Percentiles rank a stretch among this genome's conserved stretches.
These are phyloP conservation scores for Parauchenoglanis ngamensis DNA, from an alignment of 2,797 vertebrate species.

Conservation along the genomic window DNA sequence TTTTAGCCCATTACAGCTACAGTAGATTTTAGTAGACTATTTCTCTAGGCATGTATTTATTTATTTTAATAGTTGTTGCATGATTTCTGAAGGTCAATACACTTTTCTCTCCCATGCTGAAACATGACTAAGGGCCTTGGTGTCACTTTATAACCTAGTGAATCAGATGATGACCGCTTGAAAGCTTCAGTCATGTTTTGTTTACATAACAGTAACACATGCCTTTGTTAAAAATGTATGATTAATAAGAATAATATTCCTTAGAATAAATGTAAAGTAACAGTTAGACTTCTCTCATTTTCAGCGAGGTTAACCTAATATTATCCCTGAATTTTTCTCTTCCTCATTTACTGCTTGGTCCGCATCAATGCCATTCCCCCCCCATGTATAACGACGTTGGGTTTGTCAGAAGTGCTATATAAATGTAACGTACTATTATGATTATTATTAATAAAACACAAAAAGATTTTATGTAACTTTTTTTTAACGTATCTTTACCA, in stretches of 20 bases:
- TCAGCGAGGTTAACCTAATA: background rate
- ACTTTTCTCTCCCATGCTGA: background rate
- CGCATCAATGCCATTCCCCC: too few relatives aligned
- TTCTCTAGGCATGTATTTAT: background rate
- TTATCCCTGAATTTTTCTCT: too few relatives aligned
- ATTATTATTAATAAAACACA: background rate
- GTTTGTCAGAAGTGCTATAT: too few relatives aligned
- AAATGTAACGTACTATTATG: too few relatives aligned
- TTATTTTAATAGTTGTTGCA: background rate
- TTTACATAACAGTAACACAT: background rate
- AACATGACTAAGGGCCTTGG: background rate
- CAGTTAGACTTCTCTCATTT: background rate
- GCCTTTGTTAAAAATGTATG: background rate
- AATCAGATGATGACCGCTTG: background rate
- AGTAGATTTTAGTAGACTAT: background rate
- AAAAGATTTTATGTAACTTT: background rate
- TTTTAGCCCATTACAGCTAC: background rate
- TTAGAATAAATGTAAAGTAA: background rate
- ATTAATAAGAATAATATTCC: background rate
- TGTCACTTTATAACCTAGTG: background rate
- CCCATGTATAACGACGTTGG: too few relatives aligned
- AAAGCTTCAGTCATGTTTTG: too few relatives aligned
- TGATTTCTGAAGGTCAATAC: background rate
- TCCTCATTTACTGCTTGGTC: too few relatives aligned
- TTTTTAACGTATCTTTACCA: background rate